Conservation (phyloP, 2,888 invertebrate species). For the Aspidiotus rigidus region DNA sequence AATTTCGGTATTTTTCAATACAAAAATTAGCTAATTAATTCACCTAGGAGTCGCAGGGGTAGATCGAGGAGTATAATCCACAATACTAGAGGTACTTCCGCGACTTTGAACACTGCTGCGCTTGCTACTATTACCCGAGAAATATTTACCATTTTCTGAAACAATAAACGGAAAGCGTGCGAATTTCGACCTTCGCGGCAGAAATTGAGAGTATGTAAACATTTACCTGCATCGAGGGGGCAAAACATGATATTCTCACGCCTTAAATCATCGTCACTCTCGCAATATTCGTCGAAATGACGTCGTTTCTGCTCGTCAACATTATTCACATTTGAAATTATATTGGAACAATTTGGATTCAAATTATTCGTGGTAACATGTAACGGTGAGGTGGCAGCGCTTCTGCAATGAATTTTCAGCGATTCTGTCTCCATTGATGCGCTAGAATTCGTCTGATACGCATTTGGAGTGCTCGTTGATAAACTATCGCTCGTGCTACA, state of each 20-base stretch:
- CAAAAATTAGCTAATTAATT: constrained; percentile 6
- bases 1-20: not conserved
- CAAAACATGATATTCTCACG: constrained; percentile 78
- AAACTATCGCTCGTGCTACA: not conserved
- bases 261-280: constrained; percentile 82
- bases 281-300: constrained; percentile 65
- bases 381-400: constrained; percentile 52
- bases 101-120: constrained; percentile 84
- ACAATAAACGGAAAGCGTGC: not conserved
- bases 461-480: constrained; percentile 3
- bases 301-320: constrained; percentile 46
- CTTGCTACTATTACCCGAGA: constrained; percentile 63
- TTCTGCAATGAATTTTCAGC: constrained; percentile 43
- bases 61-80: constrained; percentile 75
- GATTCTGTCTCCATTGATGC: not conserved
- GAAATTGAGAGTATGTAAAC: not conserved
- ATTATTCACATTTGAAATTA: constrained; percentile 56
- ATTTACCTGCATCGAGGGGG: constrained; percentile 56
- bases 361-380: constrained; percentile 44
- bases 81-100: constrained; percentile 78
- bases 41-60: constrained; percentile 79
- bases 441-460: constrained; percentile 40
- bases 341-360: constrained; percentile 42
- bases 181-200: not conserved
- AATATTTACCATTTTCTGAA: constrained; percentile 21